Conservation (phyloP, 2,888 invertebrate species). For the Pyrrhia umbra region DNA sequence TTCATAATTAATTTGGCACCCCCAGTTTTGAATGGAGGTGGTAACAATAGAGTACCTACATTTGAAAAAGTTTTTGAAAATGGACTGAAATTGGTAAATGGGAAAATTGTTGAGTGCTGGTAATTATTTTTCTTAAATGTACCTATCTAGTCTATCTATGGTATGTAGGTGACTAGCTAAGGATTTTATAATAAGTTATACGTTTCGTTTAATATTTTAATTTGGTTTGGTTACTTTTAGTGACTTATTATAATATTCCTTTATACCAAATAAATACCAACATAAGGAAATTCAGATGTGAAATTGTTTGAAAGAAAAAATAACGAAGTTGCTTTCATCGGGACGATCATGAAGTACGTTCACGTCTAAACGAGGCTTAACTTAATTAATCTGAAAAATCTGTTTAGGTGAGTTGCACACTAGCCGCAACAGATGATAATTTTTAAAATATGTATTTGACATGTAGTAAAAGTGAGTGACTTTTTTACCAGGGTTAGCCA, state of each 20-base stretch:
- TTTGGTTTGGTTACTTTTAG: background rate
- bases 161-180: too few species aligned
- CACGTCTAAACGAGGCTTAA: slow-evolving; percentile 71
- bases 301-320: slow-evolving; percentile 28
- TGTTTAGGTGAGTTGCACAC: slow-evolving; percentile 40
- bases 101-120: slow-evolving; percentile 17
- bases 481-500: too few species aligned
- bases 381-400: slow-evolving; percentile 79
- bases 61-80: slow-evolving; percentile 41
- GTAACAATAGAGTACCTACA: slow-evolving; percentile 54
- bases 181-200: background rate
- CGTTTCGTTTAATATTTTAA: background rate
- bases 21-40: slow-evolving; percentile 54
- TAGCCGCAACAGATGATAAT: background rate
- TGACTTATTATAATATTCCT: too few species aligned
- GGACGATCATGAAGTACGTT: slow-evolving; percentile 72
- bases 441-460: background rate
- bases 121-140: background rate
- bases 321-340: slow-evolving; percentile 63
- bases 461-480: too few species aligned
- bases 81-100: slow-evolving; percentile 31
- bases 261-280: background rate
- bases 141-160: background rate
- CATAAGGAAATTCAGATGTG: slow-evolving; percentile 23
- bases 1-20: slow-evolving; percentile 71